A percentile compares a stretch with the other conserved stretches of the same genome.
Conservation (phyloP, 2,888 invertebrate genomes). For the Yponomeuta plumbellus region DNA sequence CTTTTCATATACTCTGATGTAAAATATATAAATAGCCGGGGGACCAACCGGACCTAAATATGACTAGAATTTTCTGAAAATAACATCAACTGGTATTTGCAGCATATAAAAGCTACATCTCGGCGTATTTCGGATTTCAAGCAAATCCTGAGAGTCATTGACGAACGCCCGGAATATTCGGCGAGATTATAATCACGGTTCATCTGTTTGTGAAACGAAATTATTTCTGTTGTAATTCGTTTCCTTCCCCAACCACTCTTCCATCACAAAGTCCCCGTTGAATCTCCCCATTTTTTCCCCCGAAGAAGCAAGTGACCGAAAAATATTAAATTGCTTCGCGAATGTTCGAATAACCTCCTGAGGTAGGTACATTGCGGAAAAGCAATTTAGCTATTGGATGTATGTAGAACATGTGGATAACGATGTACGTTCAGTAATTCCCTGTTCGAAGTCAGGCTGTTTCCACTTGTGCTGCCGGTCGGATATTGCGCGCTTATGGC, state of each 20-base stretch:
- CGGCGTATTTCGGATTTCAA: not conserved
- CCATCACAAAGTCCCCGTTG: not conserved
- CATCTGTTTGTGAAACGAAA: not conserved
- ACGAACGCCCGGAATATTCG: not conserved
- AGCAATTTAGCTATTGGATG: not conserved
- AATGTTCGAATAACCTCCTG: not conserved
- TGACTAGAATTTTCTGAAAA: too few species aligned
- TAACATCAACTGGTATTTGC: too few species aligned
- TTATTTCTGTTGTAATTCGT: constrained; percentile 10
- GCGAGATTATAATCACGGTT: constrained; percentile 15
- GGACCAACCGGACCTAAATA: too few species aligned
- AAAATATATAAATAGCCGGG: too few species aligned
- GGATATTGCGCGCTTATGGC: constrained; percentile 68
- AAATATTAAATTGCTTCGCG: constrained; percentile 13
- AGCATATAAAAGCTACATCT: not conserved
- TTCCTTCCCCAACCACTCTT: constrained; percentile 3
- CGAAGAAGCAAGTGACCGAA: not conserved
- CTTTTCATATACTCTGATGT: too few species aligned
- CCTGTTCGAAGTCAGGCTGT: not conserved
- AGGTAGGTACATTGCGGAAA: not conserved
- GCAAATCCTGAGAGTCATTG: not conserved
- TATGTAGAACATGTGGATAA: constrained; percentile 8
- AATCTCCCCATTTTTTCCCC: not conserved
- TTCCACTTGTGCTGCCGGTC: constrained; percentile 34
- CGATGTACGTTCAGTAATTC: not conserved